A percentile compares a stretch with the other conserved stretches of the same genome.
phyloP scores from a whole-genome alignment of 2,888 invertebrate species.

The Athetis lepigone region DNA sequence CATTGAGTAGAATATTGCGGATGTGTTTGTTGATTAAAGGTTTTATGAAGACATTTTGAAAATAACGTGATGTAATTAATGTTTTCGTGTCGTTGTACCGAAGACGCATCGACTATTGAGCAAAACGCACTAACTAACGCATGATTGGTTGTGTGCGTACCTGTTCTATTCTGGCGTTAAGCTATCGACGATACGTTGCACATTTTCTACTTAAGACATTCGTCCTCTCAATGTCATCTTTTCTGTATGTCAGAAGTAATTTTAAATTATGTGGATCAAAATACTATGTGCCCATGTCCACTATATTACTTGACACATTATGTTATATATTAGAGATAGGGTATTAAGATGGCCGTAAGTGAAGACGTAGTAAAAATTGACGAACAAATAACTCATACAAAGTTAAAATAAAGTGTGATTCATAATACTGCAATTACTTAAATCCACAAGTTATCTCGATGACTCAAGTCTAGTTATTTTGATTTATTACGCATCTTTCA shows the following conservation, averaged over 20 bases:
- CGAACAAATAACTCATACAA: not conserved
- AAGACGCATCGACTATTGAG: too few species aligned
- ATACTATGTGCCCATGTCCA: too few species aligned
- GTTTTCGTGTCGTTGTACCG: not conserved
- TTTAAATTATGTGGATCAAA: too few species aligned
- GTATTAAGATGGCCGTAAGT: too few species aligned
- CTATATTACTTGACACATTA: too few species aligned
- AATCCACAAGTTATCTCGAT: conserved; percentile 7
- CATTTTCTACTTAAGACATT: not conserved
- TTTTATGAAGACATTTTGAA: conserved; percentile 25
- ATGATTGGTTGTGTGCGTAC: too few species aligned
- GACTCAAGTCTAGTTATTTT: conserved; percentile 17
- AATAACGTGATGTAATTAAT: conserved; percentile 12
- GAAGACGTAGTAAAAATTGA: not conserved
- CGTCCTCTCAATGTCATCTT: too few species aligned
- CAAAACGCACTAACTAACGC: too few species aligned
- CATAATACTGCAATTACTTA: conserved; percentile 7
- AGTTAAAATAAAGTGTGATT: conserved; percentile 10
- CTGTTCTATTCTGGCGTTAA: not conserved
- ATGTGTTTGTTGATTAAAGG: conserved; percentile 33
- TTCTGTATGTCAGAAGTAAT: too few species aligned
- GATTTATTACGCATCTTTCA: not conserved
- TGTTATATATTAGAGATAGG: too few species aligned
- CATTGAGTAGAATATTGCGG: conserved; percentile 33
- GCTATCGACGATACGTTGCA: not conserved